Evolutionary conservation across 2,888 invertebrate species (phyloP), one percentile per base, ranked within the genome.

Genomic region (Limnephilus marmoratus): DNA sequence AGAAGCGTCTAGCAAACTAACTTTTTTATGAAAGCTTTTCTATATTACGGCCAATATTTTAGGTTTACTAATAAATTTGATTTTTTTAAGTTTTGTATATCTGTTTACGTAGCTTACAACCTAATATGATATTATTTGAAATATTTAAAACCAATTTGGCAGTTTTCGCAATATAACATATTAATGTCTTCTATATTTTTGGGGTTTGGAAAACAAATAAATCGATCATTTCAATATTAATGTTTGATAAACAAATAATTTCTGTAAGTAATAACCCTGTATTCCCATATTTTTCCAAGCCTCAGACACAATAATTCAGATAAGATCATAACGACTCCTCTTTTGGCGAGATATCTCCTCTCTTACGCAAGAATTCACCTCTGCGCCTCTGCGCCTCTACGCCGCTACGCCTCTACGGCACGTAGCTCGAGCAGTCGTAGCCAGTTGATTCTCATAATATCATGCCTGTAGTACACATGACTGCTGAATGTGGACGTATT

Each of bases 321-420:
- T 87, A 87, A 68, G 87, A 87, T 87, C 87, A 87, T 87, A 87
- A 68, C 87, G 87, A 68, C 68, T 68, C 34, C 87, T 68, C 87
- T 68, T 87, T 68, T 9, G 45, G 87, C 15, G 53, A 87, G 18
- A 87, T 87, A 87, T 87, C 68, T 37, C 29, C 53, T 4, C 53
- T 68, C 9, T 24, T 68, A 68, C 68, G 68, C 68, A 68, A 68
- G 68, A 24, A 68, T 68, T 68, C n/a, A 24, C 24, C 68, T 24
- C 68, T 68, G 24, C 53, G 37, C 4, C 37, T 24, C 68, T 68
- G 24, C 53, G 37, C 4, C 37, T 37, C 37, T 37, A 41, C 12
- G 68, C 24, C 68, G 24, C n/a, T 68, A 41, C 45, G 68, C 24
- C 68, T 68, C n/a, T 68, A 68, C 68, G 68, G 68, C 68, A 68